Conservation (phyloP, 2,797 vertebrate genomes). For the Microctenopoma steveboyesi region DNA sequence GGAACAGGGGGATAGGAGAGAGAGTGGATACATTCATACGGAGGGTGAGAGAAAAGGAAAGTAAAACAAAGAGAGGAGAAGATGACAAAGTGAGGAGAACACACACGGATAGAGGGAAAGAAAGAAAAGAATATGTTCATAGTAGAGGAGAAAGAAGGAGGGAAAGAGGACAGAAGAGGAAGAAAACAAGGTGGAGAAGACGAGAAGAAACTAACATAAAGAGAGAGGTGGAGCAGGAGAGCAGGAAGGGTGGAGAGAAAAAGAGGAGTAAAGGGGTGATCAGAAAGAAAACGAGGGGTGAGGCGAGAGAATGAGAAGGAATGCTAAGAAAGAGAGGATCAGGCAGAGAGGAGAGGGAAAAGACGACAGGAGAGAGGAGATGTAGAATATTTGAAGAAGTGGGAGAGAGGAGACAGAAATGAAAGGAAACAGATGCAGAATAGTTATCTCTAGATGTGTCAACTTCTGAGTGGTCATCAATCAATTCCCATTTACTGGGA, state of each 20-base stretch:
- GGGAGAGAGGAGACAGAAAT: neutral
- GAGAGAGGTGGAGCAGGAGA: neutral
- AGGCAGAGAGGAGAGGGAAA: neutral
- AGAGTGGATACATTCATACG: neutral
- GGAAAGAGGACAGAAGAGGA: neutral
- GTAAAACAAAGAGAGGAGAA: neutral
- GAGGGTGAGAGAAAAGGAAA: neutral
- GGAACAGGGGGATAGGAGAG: neutral
- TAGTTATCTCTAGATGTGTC: neutral
- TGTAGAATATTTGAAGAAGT: neutral
- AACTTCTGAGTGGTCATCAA: constrained; percentile 12
- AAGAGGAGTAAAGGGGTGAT: neutral
- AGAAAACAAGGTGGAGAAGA: too few species aligned
- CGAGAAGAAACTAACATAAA: neutral
- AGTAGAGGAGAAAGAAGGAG: neutral
- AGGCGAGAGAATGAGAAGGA: neutral
- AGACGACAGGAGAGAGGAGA: neutral
- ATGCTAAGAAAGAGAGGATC: neutral
- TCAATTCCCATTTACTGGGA: constrained; percentile 20
- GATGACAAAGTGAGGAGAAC: neutral
- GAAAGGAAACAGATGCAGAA: neutral
- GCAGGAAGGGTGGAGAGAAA: neutral
- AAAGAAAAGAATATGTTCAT: neutral
- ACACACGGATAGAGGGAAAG: too few species aligned
- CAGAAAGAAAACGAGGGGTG: too few species aligned